Conservation (phyloP, 2,888 invertebrate genomes). For the Polymixis flavicincta region DNA sequence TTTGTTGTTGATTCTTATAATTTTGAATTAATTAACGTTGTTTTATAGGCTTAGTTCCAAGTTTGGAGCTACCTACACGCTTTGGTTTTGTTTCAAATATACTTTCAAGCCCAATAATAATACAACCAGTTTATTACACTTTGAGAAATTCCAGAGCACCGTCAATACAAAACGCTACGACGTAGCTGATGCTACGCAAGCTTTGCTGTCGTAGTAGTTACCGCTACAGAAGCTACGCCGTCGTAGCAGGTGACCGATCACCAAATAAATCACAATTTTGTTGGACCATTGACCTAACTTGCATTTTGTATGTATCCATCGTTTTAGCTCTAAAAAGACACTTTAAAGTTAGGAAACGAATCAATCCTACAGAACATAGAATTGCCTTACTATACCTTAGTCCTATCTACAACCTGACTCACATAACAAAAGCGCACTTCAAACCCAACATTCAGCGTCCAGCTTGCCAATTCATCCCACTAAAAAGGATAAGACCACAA, state of each 20-base stretch:
- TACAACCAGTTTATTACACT: not conserved
- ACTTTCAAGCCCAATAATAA: not conserved
- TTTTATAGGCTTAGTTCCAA: slow-evolving; percentile 30
- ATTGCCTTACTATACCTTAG: not conserved
- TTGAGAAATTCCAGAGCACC: not conserved
- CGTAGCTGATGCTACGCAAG: slow-evolving; percentile 18
- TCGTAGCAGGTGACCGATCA: not conserved
- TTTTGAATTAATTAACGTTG: slow-evolving; percentile 62
- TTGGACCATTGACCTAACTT: not conserved
- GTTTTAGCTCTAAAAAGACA: not conserved
- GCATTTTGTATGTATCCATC: not conserved
- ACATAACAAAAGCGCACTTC: slow-evolving; percentile 34
- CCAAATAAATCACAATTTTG: not conserved
- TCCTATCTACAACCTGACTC: slow-evolving; percentile 3
- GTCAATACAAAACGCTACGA: not conserved
- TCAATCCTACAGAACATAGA: not conserved
- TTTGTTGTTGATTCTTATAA: slow-evolving; percentile 63
- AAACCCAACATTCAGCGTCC: slow-evolving; percentile 18
- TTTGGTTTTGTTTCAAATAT: slow-evolving; percentile 4
- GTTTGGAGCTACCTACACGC: not conserved
- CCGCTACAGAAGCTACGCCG: not conserved
- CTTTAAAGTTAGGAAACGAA: not conserved
- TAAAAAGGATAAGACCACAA: slow-evolving; percentile 53
- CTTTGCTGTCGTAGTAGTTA: not conserved
- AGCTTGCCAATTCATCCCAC: slow-evolving; percentile 56